Evolutionary conservation across 2,113 vertebrate species (phyloP).

Genomic region (Phylloscopus trochiloides): DNA sequence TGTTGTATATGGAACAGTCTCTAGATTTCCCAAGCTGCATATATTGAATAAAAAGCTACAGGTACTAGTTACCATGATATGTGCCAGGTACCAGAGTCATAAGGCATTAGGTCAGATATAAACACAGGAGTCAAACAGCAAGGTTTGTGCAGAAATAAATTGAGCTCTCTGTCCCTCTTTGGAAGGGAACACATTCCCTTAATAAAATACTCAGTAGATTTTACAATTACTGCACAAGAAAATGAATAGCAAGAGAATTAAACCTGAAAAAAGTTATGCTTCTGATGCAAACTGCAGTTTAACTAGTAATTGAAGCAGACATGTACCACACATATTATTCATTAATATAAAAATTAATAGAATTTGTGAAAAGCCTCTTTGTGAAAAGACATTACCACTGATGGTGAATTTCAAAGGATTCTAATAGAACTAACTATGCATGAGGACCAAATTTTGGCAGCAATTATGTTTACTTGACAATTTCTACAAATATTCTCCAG

Average conservation of each 20-base stretch:
- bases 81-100: not conserved
- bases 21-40: not conserved
- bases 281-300: conserved; percentile 14
- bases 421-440: not conserved
- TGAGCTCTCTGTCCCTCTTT: not conserved
- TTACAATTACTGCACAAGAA: not conserved
- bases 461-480: not conserved
- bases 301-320: not conserved
- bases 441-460: not conserved
- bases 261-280: not conserved
- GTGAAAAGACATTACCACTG: not conserved
- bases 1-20: not conserved
- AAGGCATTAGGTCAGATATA: not conserved
- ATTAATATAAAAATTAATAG: not conserved
- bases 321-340: not conserved
- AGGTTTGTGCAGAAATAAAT: not conserved
- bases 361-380: not conserved
- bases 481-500: not conserved
- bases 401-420: not conserved
- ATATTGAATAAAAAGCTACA: not conserved
- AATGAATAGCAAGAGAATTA: not conserved
- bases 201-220: conserved; percentile 17
- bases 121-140: not conserved
- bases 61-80: not conserved
- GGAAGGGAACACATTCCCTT: not conserved